Percentiles rank a stretch among this genome's conserved stretches.
Conservation (phyloP, 2,113 vertebrate genomes). For the Boleophthalmus pectinirostris region DNA sequence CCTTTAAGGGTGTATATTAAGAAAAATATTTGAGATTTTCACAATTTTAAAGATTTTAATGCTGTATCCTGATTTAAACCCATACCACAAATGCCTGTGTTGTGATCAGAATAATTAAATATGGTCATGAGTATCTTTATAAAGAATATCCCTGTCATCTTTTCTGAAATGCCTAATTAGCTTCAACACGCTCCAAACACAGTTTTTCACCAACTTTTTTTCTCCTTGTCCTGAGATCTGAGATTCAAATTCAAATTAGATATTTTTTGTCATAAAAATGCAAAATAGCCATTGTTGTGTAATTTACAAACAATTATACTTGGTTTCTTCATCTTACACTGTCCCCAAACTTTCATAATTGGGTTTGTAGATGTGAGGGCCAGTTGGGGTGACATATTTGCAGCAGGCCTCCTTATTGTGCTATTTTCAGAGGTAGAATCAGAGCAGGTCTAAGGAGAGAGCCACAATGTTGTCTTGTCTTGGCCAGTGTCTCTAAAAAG, state of each 20-base stretch:
- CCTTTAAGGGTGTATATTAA: no score
- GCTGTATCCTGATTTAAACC: no score
- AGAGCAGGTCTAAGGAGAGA: constrained; percentile 64
- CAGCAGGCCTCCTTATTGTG: constrained; percentile 66
- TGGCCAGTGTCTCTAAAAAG: constrained; percentile 16
- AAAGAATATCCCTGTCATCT: neutral
- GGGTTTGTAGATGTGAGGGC: constrained; percentile 32
- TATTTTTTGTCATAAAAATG: neutral
- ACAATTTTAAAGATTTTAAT: no score
- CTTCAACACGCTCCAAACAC: neutral
- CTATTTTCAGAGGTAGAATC: constrained; percentile 74
- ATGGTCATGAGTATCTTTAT: neutral
- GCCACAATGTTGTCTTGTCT: constrained; percentile 52
- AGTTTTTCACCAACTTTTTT: neutral
- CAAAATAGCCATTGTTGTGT: neutral
- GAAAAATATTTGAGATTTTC: no score
- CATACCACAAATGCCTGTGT: no score
- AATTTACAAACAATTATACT: neutral
- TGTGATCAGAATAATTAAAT: neutral
- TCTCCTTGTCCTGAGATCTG: neutral
- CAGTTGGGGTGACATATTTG: constrained; percentile 54
- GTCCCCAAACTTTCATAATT: neutral
- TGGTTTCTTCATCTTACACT: constrained; percentile 2
- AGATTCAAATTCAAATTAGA: neutral
- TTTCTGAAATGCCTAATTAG: neutral